Conservation (phyloP, 2,888 invertebrate species). For the Oxyteleia sp. region DNA sequence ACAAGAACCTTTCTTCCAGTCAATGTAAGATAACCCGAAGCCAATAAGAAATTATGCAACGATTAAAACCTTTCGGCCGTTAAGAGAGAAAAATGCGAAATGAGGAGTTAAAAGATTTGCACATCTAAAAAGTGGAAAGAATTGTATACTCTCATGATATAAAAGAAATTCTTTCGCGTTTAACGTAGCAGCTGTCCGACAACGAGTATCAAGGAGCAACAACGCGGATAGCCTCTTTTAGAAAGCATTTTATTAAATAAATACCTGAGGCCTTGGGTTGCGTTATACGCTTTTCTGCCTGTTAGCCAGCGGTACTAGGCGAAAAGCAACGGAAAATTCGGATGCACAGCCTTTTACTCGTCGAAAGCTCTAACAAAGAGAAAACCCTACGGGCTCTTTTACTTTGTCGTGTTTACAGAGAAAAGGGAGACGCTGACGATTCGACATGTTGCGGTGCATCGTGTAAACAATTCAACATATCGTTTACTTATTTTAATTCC, state of each 20-base stretch:
- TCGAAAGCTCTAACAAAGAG: conserved; percentile 62
- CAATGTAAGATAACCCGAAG: neutral
- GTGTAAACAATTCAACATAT: too few species aligned
- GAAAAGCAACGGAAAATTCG: conserved; percentile 70
- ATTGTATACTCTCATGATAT: conserved; percentile 46
- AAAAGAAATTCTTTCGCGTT: conserved; percentile 67
- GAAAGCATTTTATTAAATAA: conserved; percentile 82
- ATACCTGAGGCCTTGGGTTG: conserved; percentile 79
- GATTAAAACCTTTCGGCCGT: neutral
- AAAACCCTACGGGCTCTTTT: conserved; percentile 70
- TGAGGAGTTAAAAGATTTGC: conserved; percentile 32
- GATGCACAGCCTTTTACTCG: conserved; percentile 62
- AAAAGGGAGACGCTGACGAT: conserved; percentile 55
- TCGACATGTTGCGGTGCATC: too few species aligned
- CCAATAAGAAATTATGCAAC: neutral
- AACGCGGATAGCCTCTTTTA: conserved; percentile 72
- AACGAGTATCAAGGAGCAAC: conserved; percentile 59
- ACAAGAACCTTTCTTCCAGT: too few species aligned
- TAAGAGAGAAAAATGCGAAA: conserved; percentile 13
- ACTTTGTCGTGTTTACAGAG: conserved; percentile 71
- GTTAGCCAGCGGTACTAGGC: conserved; percentile 55
- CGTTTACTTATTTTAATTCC: too few species aligned
- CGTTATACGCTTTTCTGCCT: conserved; percentile 65
- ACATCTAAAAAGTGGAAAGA: conserved; percentile 47
- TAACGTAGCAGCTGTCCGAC: conserved; percentile 63